Percentiles rank a stretch among this genome's conserved stretches.
These are phyloP conservation scores for Cephus sareptanus DNA, from an alignment of 2,888 invertebrate genomes.

Conservation along the genomic window DNA sequence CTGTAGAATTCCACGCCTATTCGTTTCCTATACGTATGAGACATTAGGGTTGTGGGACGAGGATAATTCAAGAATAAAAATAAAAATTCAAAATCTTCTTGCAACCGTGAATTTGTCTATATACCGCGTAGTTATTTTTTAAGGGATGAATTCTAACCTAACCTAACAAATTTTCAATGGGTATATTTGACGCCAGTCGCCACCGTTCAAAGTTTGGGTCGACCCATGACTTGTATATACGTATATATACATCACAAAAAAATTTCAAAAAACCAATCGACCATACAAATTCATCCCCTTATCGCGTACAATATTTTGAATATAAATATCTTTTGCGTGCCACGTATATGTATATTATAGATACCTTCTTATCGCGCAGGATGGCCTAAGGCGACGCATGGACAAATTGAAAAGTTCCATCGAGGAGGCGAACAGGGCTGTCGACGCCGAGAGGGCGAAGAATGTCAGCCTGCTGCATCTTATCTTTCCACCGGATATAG, in stretches of 20 bases:
- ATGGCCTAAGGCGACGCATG: slow-evolving; percentile 90
- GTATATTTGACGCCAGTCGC: not conserved
- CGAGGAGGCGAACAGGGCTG: slow-evolving; percentile 92
- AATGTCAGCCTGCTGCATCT: slow-evolving; percentile 93
- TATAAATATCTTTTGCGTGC: not conserved
- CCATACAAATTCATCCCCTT: not conserved
- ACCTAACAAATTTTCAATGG: no score
- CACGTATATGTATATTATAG: not conserved
- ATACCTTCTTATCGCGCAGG: slow-evolving; percentile 68
- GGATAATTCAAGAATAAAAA: not conserved
- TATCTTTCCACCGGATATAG: slow-evolving; percentile 95
- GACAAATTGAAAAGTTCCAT: slow-evolving; percentile 94
- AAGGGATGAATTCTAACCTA: not conserved
- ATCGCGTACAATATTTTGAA: not conserved
- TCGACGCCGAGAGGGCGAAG: slow-evolving; percentile 92
- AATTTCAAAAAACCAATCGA: not conserved
- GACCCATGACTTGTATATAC: not conserved
- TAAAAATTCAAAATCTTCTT: not conserved
- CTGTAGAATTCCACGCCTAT: not conserved
- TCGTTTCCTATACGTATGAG: not conserved
- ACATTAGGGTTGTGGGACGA: not conserved
- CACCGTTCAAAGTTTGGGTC: not conserved
- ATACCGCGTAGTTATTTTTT: not conserved
- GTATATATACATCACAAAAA: not conserved
- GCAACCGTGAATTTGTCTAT: not conserved